A percentile compares a stretch with the other conserved stretches of the same genome.
Evolutionary conservation across 2,113 vertebrate species (phyloP).

Genomic region (Turdus rufiventris): DNA sequence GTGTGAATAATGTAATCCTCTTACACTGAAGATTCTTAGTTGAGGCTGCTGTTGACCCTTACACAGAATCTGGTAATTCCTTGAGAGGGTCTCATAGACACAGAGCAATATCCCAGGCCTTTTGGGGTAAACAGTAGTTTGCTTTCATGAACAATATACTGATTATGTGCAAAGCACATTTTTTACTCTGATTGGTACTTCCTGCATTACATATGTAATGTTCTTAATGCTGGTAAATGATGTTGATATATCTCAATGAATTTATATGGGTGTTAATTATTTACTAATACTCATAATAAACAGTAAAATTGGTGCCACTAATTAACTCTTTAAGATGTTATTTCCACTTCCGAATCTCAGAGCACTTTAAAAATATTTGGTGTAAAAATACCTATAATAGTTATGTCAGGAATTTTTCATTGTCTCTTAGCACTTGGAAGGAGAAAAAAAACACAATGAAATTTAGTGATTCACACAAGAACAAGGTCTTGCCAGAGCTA

Average conservation of each 20-base stretch:
- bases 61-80: not conserved
- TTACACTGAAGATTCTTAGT: not conserved
- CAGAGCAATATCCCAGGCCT: not conserved
- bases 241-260: not conserved
- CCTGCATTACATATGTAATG: not conserved
- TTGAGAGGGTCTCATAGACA: not conserved
- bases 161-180: not conserved
- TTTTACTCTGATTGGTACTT: not conserved
- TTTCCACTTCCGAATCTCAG: not conserved
- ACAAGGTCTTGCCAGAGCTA: not conserved
- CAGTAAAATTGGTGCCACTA: not conserved
- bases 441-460: not conserved
- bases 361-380: not conserved
- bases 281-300: not conserved
- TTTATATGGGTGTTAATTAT: fast-evolving
- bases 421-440: not conserved
- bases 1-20: not conserved
- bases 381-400: not conserved
- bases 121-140: not conserved
- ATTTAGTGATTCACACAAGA: not conserved
- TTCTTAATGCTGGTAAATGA: not conserved
- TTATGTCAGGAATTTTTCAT: not conserved
- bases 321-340: not conserved
- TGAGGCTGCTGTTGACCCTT: not conserved
- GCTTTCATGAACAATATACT: not conserved